These are phyloP conservation scores for Phalacrocorax carbo DNA, from an alignment of 2,113 vertebrate genomes.

Conservation along the genomic window DNA sequence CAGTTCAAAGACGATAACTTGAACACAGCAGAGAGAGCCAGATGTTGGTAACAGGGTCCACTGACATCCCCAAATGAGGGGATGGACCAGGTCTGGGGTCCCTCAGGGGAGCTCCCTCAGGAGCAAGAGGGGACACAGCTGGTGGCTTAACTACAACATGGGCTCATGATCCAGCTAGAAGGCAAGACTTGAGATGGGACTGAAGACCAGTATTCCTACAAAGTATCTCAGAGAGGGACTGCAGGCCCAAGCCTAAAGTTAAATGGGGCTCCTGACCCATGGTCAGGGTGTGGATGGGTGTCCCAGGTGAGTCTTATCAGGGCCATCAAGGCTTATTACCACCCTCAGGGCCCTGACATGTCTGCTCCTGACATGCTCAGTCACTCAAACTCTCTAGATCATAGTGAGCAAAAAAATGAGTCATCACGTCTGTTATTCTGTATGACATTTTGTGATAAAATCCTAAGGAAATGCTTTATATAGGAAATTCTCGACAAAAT, in stretches of 20 bases:
- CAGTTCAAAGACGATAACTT: neutral
- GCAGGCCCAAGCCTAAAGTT: fast-evolving
- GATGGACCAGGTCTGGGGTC: fast-evolving
- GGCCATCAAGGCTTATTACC: neutral
- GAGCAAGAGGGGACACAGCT: neutral
- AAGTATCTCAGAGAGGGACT: fast-evolving
- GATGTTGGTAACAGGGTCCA: neutral
- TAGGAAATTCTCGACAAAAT: neutral
- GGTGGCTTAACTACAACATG: fast-evolving
- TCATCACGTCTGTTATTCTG: neutral
- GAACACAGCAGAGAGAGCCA: neutral
- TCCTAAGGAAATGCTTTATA: neutral
- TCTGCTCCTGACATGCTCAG: neutral
- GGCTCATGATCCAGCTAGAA: neutral
- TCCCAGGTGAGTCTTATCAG: neutral
- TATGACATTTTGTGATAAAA: neutral
- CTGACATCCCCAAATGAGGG: neutral
- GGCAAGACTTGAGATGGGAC: fast-evolving
- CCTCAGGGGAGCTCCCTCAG: fast-evolving
- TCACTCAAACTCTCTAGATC: neutral
- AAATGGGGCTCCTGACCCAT: neutral
- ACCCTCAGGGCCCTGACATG: neutral
- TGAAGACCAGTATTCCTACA: neutral
- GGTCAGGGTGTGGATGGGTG: no score
- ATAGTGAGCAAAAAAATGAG: neutral